Evolutionary conservation across 2,888 invertebrate genomes (phyloP).

Genomic region (Panopea generosa): DNA sequence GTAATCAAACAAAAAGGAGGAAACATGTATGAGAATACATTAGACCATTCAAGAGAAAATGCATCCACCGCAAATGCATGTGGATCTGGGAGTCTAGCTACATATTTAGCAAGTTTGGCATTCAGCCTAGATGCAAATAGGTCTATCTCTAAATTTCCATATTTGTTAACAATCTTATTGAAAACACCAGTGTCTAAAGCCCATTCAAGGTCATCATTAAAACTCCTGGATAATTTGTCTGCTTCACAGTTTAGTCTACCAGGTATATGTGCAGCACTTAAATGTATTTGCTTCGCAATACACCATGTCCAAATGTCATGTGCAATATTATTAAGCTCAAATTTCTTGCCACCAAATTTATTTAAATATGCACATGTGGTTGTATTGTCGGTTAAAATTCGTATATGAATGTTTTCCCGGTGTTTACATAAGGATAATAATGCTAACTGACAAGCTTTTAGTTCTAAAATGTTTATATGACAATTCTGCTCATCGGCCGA

Average conservation of each 20-base stretch:
- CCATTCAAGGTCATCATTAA: constrained; percentile 25
- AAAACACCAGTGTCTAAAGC: constrained; percentile 11
- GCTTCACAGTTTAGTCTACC: constrained; percentile 13
- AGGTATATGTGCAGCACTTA: constrained; percentile 27
- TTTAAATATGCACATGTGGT: constrained; percentile 29
- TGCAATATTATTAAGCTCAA: constrained; percentile 5
- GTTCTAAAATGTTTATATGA: constrained; percentile 33
- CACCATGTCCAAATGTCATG: constrained; percentile 29
- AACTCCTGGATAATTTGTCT: constrained; percentile 19
- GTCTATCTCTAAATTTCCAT: not conserved
- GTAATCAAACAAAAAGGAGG: constrained; percentile 23
- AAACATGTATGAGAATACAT: constrained; percentile 20
- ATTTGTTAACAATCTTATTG: not conserved
- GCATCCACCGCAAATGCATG: constrained; percentile 23
- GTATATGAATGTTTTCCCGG: not conserved
- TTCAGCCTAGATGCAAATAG: constrained; percentile 28
- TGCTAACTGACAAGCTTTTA: constrained; percentile 33
- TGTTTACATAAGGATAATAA: constrained; percentile 20
- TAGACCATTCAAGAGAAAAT: constrained; percentile 17
- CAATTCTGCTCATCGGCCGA: constrained; percentile 9
- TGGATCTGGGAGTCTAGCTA: constrained; percentile 11
- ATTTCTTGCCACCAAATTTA: constrained; percentile 21
- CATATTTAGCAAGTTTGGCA: constrained; percentile 11
- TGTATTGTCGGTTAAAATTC: constrained; percentile 29
- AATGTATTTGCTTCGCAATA: constrained; percentile 19